Evolutionary conservation across 2,797 vertebrate genomes (phyloP).

Genomic region (Lerista edwardsae): DNA sequence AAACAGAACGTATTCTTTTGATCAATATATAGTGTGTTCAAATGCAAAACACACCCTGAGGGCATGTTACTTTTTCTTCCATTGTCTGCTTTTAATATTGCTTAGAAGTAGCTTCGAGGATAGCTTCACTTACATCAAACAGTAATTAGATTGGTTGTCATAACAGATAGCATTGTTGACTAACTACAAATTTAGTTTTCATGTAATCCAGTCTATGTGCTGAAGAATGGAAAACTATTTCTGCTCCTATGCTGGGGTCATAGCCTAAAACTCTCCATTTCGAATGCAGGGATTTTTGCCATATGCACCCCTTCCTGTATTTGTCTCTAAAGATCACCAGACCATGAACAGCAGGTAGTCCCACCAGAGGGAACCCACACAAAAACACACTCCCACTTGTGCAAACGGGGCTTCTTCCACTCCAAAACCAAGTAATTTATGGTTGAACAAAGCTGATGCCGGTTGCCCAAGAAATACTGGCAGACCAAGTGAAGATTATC

Average conservation of each 20-base stretch:
- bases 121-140: background rate
- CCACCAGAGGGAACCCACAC: too few relatives aligned
- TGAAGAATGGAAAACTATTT: background rate
- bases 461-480: background rate
- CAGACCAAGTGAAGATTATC: background rate
- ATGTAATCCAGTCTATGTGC: background rate
- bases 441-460: too few relatives aligned
- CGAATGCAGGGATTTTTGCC: too few relatives aligned
- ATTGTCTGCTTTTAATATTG: background rate
- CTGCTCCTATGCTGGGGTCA: too few relatives aligned
- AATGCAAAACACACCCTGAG: background rate
- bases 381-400: background rate
- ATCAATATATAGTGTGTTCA: background rate
- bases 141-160: background rate
- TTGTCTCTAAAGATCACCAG: too few relatives aligned
- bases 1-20: background rate
- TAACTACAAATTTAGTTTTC: constrained; percentile 13
- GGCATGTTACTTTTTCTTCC: background rate
- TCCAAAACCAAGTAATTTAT: too few relatives aligned
- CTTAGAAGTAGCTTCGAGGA: constrained; percentile 5
- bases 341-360: too few relatives aligned
- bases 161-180: constrained; percentile 3
- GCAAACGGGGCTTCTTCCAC: too few relatives aligned
- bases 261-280: too few relatives aligned
- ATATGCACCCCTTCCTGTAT: too few relatives aligned